phyloP scores from a whole-genome alignment of 2,113 vertebrate species.

The Emydocephalus ijimae region DNA sequence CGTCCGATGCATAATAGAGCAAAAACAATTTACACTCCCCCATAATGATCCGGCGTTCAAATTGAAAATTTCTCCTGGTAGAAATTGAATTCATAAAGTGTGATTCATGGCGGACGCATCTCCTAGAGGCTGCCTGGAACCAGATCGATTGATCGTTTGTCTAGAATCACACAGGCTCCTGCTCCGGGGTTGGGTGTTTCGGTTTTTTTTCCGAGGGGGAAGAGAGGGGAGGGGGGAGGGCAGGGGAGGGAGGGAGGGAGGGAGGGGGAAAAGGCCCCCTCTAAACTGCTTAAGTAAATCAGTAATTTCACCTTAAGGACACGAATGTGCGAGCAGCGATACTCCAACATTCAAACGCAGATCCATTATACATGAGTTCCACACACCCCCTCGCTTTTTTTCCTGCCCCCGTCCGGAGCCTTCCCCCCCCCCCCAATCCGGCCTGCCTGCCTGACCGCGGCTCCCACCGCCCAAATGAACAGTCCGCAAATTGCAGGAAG shows the following conservation, averaged over 20 bases:
- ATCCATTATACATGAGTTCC: slow-evolving; percentile 99
- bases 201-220: neutral
- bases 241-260: neutral
- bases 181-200: slow-evolving; percentile 75
- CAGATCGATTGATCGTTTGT: slow-evolving; percentile 99
- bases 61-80: slow-evolving; percentile 99
- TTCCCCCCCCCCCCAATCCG: accelerated
- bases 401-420: neutral
- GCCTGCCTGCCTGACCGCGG: neutral
- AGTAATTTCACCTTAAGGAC: slow-evolving; percentile 99
- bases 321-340: slow-evolving; percentile 99
- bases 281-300: slow-evolving; percentile 99
- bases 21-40: slow-evolving; percentile 99
- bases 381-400: slow-evolving; percentile 36
- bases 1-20: slow-evolving; percentile 99
- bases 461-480: slow-evolving; percentile 83
- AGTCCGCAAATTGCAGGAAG: slow-evolving; percentile 85
- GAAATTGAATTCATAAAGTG: slow-evolving; percentile 99
- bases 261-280: slow-evolving; percentile 74
- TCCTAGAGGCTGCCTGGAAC: slow-evolving; percentile 94
- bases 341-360: slow-evolving; percentile 92
- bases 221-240: neutral
- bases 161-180: slow-evolving; percentile 98
- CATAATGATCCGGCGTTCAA: slow-evolving; percentile 99
- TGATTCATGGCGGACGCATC: slow-evolving; percentile 99